Evolutionary conservation across 2,888 invertebrate species (phyloP).

Genomic region (Dicyrtomina minuta): DNA sequence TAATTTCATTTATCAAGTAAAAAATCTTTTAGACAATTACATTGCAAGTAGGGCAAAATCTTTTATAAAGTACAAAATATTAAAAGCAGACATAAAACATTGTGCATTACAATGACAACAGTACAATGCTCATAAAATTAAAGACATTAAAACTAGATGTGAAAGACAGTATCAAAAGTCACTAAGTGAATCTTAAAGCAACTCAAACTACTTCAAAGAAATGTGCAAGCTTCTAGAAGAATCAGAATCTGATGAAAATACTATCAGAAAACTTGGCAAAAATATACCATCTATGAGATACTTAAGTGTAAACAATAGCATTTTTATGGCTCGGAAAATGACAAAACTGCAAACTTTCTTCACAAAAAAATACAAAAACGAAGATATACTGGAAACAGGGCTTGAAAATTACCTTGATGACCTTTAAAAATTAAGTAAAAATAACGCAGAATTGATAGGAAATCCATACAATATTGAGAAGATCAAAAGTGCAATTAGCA

Average conservation of each 20-base stretch:
- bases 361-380: neutral
- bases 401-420: neutral
- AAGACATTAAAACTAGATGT: no score
- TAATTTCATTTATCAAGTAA: neutral
- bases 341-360: neutral
- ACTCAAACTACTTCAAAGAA: no score
- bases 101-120: no score
- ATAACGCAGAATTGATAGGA: neutral
- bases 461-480: conserved; percentile 6
- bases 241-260: no score
- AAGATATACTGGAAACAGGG: neutral
- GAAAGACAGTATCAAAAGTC: no score
- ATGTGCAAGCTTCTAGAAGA: no score
- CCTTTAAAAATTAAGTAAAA: neutral
- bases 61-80: neutral
- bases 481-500: neutral
- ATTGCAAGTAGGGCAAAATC: neutral
- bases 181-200: no score
- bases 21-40: neutral
- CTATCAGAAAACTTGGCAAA: no score
- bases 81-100: no score
- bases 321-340: neutral
- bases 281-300: no score
- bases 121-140: no score
- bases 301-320: neutral